A percentile compares a stretch with the other conserved stretches of the same genome.
Evolutionary conservation across 1,140 invertebrate species (phyloP).

Genomic region (Brachionus manjavacas): DNA sequence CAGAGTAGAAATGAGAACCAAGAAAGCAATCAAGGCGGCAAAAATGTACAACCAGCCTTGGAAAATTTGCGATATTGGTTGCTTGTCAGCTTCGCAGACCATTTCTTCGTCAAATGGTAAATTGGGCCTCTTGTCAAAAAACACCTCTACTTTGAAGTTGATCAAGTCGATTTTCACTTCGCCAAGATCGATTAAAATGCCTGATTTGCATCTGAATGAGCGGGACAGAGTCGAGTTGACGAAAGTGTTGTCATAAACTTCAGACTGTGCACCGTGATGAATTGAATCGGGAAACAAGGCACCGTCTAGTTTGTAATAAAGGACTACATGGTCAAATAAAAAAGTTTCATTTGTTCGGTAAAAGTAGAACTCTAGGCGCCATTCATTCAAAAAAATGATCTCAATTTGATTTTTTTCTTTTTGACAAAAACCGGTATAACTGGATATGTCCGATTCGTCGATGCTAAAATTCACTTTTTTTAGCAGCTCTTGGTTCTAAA

Average conservation of each 20-base stretch:
- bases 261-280: constrained; percentile 16
- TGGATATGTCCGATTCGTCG: background rate
- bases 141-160: constrained; percentile 13
- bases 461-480: constrained; percentile 5
- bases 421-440: constrained; percentile 10
- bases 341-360: background rate
- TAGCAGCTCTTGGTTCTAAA: background rate
- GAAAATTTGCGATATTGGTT: background rate
- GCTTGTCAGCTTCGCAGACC: background rate
- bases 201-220: background rate
- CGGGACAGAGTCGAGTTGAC: background rate
- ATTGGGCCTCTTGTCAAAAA: constrained; percentile 37
- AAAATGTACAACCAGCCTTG: background rate
- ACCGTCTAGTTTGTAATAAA: constrained; percentile 5
- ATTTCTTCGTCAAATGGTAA: constrained; percentile 32
- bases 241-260: background rate
- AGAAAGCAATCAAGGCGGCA: background rate
- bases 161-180: background rate
- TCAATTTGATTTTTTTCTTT: background rate
- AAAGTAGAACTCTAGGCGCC: constrained; percentile 37
- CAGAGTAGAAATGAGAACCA: background rate
- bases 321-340: constrained; percentile 34
- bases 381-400: background rate
- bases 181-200: background rate
- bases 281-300: background rate